A percentile compares a stretch with the other conserved stretches of the same genome.
Evolutionary conservation across 1,140 invertebrate species (phyloP).

Genomic region (Orius laevigatus): DNA sequence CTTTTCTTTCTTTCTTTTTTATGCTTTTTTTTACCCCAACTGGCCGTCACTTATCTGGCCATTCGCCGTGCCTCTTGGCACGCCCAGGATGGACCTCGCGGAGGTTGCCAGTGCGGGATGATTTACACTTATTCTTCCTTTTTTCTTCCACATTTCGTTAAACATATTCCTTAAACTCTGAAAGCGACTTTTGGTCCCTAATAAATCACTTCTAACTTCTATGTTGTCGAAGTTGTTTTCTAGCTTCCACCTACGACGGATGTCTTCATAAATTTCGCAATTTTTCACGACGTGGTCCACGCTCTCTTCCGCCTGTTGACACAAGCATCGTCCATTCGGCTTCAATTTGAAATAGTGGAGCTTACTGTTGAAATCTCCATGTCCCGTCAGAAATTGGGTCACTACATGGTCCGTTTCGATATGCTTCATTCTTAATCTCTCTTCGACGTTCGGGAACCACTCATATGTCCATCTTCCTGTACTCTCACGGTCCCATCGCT

Average conservation of each 20-base stretch:
- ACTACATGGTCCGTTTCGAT: constrained; percentile 9
- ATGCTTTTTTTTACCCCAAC: no score
- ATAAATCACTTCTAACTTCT: neutral
- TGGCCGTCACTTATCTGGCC: no score
- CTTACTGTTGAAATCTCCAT: no score
- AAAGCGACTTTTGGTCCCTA: no score
- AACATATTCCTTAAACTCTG: neutral
- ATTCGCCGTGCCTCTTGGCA: no score
- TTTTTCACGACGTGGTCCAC: neutral
- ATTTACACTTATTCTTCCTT: neutral
- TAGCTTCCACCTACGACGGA: no score
- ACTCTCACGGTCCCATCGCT: constrained; percentile 10
- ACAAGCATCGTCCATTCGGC: neutral
- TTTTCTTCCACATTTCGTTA: neutral
- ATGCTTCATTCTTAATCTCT: neutral
- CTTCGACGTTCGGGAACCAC: neutral
- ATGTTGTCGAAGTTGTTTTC: neutral
- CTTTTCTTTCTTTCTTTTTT: no score
- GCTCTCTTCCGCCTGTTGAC: neutral
- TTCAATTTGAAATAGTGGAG: neutral
- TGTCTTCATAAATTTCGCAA: neutral
- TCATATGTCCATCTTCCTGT: constrained; percentile 19
- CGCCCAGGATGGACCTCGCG: neutral
- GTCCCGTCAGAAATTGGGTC: constrained; percentile 10
- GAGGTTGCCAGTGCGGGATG: neutral